A percentile compares a stretch with the other conserved stretches of the same genome.
Evolutionary conservation across 2,888 invertebrate species (phyloP).

Genomic region (Phaonia tiefii): DNA sequence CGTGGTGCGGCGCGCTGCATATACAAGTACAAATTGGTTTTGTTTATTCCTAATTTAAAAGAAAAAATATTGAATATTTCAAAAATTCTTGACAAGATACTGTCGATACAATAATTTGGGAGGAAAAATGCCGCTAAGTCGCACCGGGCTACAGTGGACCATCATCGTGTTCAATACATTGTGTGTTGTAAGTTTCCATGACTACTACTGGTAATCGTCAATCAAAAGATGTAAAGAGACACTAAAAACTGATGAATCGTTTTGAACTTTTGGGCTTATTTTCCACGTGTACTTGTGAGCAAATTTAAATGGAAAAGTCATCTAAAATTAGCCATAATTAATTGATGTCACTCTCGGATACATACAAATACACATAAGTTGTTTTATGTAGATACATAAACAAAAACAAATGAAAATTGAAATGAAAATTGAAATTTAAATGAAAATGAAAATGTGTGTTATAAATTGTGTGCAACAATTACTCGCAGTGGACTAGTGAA

Average conservation of each 20-base stretch:
- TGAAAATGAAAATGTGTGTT: no score
- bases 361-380: background rate
- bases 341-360: background rate
- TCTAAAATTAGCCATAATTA: conserved; percentile 31
- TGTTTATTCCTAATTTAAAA: background rate
- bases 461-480: no score
- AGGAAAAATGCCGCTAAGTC: conserved; percentile 71
- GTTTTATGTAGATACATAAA: no score
- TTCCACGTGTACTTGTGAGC: background rate
- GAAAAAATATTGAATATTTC: background rate
- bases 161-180: conserved; percentile 73
- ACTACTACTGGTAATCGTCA: conserved; percentile 17
- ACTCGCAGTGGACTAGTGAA: no score
- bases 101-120: background rate
- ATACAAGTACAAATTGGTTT: background rate
- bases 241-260: background rate
- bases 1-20: conserved; percentile 32
- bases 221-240: background rate
- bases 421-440: no score
- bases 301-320: conserved; percentile 7
- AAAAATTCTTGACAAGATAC: conserved; percentile 7
- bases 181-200: conserved; percentile 74
- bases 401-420: no score
- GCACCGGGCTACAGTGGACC: conserved; percentile 76
- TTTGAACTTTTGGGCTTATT: no score